A percentile compares a stretch with the other conserved stretches of the same genome.
Evolutionary conservation across 2,888 invertebrate species (phyloP).

Genomic region (Nymphalis urticae): DNA sequence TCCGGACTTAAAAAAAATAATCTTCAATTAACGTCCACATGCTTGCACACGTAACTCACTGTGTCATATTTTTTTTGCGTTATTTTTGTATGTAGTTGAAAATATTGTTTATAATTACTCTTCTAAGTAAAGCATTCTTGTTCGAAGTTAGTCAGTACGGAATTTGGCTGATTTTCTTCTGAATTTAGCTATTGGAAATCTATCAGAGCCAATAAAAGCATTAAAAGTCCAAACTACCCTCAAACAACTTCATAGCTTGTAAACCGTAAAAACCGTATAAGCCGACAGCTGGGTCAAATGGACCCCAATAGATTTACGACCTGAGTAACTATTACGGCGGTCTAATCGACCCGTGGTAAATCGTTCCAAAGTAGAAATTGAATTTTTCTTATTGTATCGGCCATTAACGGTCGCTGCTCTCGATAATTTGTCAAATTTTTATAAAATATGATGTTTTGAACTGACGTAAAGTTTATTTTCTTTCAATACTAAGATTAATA

Average conservation of each 20-base stretch:
- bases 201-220: constrained; percentile 5
- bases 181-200: constrained; percentile 4
- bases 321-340: constrained; percentile 43
- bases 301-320: constrained; percentile 51
- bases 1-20: too few relatives aligned
- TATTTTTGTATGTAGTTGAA: too few relatives aligned
- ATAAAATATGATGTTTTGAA: neutral
- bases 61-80: too few relatives aligned
- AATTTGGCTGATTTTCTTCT: neutral
- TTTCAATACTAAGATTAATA: neutral
- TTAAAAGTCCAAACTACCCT: constrained; percentile 15
- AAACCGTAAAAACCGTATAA: constrained; percentile 25
- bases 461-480: neutral
- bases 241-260: constrained; percentile 25
- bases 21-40: too few relatives aligned
- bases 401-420: constrained; percentile 4
- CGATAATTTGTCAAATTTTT: constrained; percentile 12
- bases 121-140: too few relatives aligned
- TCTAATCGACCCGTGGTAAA: constrained; percentile 42
- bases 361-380: constrained; percentile 12
- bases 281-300: constrained; percentile 47
- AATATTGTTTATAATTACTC: too few relatives aligned
- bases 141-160: too few relatives aligned
- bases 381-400: constrained; percentile 12
- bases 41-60: too few relatives aligned